These are phyloP conservation scores for Hydrolagus affinis DNA, from an alignment of 2,113 vertebrate genomes.

Conservation along the genomic window DNA sequence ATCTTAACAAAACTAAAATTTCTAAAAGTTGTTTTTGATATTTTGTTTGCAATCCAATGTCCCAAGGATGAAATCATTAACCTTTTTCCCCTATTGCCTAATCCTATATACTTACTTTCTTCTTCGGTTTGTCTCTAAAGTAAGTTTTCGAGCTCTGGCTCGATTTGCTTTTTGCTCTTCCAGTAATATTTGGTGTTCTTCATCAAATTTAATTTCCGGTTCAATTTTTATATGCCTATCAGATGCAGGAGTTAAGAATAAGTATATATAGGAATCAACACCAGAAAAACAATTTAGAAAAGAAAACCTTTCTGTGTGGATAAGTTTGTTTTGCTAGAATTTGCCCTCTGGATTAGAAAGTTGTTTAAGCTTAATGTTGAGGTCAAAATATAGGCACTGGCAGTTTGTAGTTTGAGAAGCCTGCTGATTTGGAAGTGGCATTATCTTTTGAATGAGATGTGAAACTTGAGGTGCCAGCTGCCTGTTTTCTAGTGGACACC, in stretches of 20 bases:
- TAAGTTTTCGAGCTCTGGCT: constrained; percentile 61
- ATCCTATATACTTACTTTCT: constrained; percentile 60
- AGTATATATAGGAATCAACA: neutral
- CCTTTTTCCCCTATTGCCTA: neutral
- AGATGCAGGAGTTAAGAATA: constrained; percentile 54
- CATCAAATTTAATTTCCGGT: constrained; percentile 53
- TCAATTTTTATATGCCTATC: constrained; percentile 44
- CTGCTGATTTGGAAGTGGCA: too few species aligned
- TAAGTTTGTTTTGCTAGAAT: too few species aligned
- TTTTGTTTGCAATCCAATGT: too few species aligned
- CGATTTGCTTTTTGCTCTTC: constrained; percentile 69
- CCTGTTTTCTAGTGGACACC: too few species aligned
- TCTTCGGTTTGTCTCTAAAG: constrained; percentile 72
- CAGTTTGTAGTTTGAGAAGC: too few species aligned
- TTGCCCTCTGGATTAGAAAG: too few species aligned
- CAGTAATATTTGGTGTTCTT: constrained; percentile 60
- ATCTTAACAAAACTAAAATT: neutral
- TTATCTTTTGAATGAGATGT: too few species aligned
- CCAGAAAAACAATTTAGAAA: too few species aligned
- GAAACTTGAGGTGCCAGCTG: too few species aligned
- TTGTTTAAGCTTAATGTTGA: too few species aligned
- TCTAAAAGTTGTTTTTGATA: neutral
- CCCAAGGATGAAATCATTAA: neutral
- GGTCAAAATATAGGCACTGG: too few species aligned
- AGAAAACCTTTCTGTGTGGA: too few species aligned